Conservation (phyloP, 2,888 invertebrate genomes). For the Ceratothoa steindachneri region DNA sequence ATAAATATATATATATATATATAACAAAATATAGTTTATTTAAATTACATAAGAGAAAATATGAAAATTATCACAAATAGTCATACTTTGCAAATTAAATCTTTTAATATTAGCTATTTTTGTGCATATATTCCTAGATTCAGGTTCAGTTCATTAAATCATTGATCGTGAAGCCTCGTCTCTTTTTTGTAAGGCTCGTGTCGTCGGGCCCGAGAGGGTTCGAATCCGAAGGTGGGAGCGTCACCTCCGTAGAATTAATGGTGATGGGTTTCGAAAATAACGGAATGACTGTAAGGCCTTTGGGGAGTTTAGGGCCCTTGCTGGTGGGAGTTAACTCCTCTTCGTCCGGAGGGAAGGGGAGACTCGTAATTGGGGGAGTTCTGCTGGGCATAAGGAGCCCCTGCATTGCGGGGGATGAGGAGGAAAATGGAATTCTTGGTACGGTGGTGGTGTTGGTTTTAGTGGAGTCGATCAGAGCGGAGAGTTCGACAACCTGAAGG, state of each 20-base stretch:
- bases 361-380: neutral
- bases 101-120: neutral
- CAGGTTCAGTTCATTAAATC: conserved; percentile 20
- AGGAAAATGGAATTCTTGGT: no score
- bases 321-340: neutral
- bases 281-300: conserved; percentile 20
- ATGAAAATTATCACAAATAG: neutral
- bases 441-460: neutral
- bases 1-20: no score
- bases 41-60: neutral
- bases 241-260: neutral
- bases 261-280: conserved; percentile 13
- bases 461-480: neutral
- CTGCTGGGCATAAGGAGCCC: neutral
- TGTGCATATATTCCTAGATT: neutral
- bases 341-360: neutral
- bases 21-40: neutral
- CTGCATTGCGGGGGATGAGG: neutral
- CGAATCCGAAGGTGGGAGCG: neutral
- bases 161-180: conserved; percentile 21
- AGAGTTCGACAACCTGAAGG: conserved; percentile 8
- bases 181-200: conserved; percentile 2
- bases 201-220: no score
- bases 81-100: neutral
- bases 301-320: conserved; percentile 11